A percentile compares a stretch with the other conserved stretches of the same genome.
Evolutionary conservation across 1,140 invertebrate species (phyloP).

Genomic region (Zaprionus gabonicus): DNA sequence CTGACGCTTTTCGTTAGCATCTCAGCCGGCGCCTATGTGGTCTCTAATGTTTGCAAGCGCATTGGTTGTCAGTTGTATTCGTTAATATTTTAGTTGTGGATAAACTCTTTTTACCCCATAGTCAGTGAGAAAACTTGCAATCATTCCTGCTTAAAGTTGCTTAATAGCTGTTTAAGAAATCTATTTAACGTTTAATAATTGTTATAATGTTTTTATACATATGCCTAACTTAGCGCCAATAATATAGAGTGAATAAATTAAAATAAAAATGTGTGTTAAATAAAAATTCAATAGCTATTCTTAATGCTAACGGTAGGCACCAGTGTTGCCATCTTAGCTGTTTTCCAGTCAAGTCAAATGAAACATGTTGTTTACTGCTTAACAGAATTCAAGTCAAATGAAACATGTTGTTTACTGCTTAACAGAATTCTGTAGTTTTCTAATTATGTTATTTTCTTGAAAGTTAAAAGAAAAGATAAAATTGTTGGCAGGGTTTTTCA

Average conservation of each 20-base stretch:
- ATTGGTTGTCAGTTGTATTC: constrained; percentile 82
- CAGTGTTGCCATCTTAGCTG: background rate
- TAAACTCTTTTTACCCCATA: constrained; percentile 38
- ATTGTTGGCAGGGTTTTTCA: no score
- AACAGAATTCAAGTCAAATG: no score
- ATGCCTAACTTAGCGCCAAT: constrained; percentile 62
- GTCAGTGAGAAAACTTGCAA: constrained; percentile 65
- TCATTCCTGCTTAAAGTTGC: constrained; percentile 68
- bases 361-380: no score
- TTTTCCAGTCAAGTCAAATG: background rate
- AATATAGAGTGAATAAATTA: constrained; percentile 57
- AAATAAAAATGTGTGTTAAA: constrained; percentile 8
- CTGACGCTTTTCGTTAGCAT: constrained; percentile 77
- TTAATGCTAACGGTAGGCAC: background rate
- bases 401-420: no score
- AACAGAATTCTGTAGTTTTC: no score
- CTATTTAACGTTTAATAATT: constrained; percentile 67
- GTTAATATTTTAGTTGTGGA: constrained; percentile 71
- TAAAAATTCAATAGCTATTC: background rate
- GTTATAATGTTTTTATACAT: constrained; percentile 73
- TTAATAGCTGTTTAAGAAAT: constrained; percentile 48
- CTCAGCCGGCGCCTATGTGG: constrained; percentile 72
- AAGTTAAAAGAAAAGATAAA: no score
- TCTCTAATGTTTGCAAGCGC: constrained; percentile 74
- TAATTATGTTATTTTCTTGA: no score